These are phyloP conservation scores for Brachionus manjavacas DNA, from an alignment of 1,140 invertebrate genomes.

Conservation along the genomic window DNA sequence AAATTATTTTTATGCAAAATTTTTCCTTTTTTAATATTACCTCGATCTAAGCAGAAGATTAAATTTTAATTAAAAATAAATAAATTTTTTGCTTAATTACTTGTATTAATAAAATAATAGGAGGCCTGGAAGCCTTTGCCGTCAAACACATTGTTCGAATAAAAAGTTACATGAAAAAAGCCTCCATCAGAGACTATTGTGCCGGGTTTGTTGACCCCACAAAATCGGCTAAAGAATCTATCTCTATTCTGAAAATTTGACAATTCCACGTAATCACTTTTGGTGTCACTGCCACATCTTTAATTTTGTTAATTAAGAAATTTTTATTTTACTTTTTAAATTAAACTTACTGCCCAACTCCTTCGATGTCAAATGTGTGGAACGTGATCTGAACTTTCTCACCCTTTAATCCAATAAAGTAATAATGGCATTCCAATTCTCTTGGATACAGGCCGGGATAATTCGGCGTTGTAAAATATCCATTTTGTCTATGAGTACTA, in stretches of 20 bases:
- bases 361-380: slow-evolving; percentile 89
- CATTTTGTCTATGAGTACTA: slow-evolving; percentile 70
- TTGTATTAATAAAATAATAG: slow-evolving; percentile 67
- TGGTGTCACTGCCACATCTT: slow-evolving; percentile 77
- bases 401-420: slow-evolving; percentile 77
- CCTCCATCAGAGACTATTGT: slow-evolving; percentile 75
- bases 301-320: slow-evolving; percentile 45
- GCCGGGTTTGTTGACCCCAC: slow-evolving; percentile 62
- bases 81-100: not conserved
- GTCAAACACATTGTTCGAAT: slow-evolving; percentile 84
- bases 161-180: slow-evolving; percentile 88
- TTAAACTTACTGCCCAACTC: slow-evolving; percentile 55
- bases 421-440: slow-evolving; percentile 83
- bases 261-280: slow-evolving; percentile 88
- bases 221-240: slow-evolving; percentile 76
- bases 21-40: not conserved
- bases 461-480: slow-evolving; percentile 86
- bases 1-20: not conserved
- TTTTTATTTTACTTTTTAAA: not conserved
- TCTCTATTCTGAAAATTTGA: slow-evolving; percentile 82
- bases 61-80: not conserved
- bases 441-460: slow-evolving; percentile 98
- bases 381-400: slow-evolving; percentile 92
- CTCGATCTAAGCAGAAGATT: not conserved
- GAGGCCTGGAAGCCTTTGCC: slow-evolving; percentile 84